Conservation (phyloP, 2,797 vertebrate species). For the Vireo griseus region DNA sequence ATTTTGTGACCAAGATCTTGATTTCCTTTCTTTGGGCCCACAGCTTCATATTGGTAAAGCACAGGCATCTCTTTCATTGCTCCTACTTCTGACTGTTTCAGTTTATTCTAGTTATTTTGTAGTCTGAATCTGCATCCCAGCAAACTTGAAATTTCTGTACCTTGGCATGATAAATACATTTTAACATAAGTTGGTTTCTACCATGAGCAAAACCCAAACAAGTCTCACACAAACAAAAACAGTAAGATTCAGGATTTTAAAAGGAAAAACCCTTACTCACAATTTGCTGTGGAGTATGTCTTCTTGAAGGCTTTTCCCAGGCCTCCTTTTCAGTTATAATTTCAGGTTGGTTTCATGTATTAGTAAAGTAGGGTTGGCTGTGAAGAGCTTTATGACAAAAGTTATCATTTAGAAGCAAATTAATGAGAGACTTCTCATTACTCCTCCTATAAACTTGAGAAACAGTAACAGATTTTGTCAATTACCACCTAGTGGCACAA, state of each 20-base stretch:
- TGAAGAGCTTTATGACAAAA: not conserved
- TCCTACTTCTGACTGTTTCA: not conserved
- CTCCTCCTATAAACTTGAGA: not conserved
- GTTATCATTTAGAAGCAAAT: not conserved
- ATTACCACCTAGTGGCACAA: not conserved
- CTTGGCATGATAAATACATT: not conserved
- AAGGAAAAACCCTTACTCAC: not conserved
- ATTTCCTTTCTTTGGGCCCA: not conserved
- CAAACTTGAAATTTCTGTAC: not conserved
- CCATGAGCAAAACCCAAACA: not conserved
- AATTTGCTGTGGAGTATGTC: not conserved
- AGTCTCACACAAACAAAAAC: not conserved
- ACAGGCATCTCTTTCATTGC: not conserved
- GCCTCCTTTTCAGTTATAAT: not conserved
- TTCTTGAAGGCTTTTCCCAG: not conserved
- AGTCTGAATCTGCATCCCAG: not conserved
- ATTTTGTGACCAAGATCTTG: not conserved
- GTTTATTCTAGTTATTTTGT: not conserved
- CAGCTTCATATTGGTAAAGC: not conserved
- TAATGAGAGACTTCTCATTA: not conserved
- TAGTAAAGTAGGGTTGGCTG: not conserved
- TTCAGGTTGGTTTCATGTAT: not conserved
- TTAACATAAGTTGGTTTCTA: not conserved
- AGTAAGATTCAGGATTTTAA: not conserved
- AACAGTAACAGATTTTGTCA: constrained; percentile 5